These are phyloP conservation scores for Clanis bilineata DNA, from an alignment of 2,888 invertebrate genomes.

Conservation along the genomic window DNA sequence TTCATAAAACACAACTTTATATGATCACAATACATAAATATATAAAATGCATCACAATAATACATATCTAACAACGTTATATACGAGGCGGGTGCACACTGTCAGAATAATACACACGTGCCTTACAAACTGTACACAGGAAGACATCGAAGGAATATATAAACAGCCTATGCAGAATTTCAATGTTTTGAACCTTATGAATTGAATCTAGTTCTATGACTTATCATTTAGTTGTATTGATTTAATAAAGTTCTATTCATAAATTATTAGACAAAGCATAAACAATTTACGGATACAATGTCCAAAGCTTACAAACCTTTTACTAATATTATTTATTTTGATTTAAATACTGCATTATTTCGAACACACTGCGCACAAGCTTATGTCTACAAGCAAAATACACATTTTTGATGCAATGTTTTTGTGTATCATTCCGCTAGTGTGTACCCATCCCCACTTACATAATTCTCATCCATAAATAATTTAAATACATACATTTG, in stretches of 20 bases:
- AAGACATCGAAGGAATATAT: background rate
- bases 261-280: too few species aligned
- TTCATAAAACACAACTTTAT: constrained; percentile 59
- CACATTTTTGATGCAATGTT: background rate
- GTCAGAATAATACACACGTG: background rate
- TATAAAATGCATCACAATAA: constrained; percentile 46
- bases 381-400: too few species aligned
- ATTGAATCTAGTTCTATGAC: background rate
- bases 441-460: constrained; percentile 29
- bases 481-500: constrained; percentile 53
- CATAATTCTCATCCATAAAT: constrained; percentile 30
- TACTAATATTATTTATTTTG: too few species aligned
- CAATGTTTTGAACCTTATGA: background rate
- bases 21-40: constrained; percentile 46
- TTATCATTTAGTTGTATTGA: too few species aligned
- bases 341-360: too few species aligned
- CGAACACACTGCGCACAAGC: too few species aligned
- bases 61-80: constrained; percentile 48
- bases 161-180: background rate
- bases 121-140: constrained; percentile 8
- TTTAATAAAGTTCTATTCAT: too few species aligned
- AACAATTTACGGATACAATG: too few species aligned
- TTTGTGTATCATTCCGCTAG: constrained; percentile 12
- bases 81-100: constrained; percentile 22
- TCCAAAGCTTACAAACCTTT: too few species aligned